Evolutionary conservation across 2,113 vertebrate genomes (phyloP).

Genomic region (Erythrocercus mccallii): DNA sequence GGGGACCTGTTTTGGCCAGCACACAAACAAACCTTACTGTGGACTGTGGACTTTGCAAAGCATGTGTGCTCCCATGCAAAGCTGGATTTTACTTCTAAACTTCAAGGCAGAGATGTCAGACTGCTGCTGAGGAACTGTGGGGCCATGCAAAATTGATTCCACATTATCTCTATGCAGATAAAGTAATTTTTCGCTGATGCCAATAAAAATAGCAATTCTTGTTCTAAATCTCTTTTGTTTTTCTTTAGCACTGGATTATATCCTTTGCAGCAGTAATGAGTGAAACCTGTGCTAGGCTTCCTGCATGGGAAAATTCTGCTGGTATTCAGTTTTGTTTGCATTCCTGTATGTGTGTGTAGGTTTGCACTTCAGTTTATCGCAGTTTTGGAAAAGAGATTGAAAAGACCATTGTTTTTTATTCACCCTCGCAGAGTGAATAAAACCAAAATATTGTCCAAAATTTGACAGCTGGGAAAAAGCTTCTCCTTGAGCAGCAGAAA

Average conservation of each 20-base stretch:
- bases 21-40: not conserved
- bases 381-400: not conserved
- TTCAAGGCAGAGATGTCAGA: not conserved
- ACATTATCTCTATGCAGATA: not conserved
- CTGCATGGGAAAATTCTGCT: not conserved
- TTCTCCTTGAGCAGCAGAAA: not conserved
- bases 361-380: not conserved
- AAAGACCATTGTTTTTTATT: not conserved
- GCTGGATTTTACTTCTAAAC: not conserved
- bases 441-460: not conserved
- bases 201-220: not conserved
- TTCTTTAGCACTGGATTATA: not conserved
- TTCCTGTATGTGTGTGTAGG: not conserved
- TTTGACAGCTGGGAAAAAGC: not conserved
- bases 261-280: not conserved
- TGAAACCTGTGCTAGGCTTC: not conserved
- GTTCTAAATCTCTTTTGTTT: not conserved
- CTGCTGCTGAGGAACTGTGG: not conserved
- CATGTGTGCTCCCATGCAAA: not conserved
- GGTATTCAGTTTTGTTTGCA: not conserved
- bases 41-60: not conserved
- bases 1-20: not conserved
- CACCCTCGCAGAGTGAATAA: not conserved
- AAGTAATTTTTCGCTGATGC: not conserved
- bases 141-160: not conserved